Evolutionary conservation across 2,113 vertebrate genomes (phyloP).

Genomic region (Balaeniceps rex): DNA sequence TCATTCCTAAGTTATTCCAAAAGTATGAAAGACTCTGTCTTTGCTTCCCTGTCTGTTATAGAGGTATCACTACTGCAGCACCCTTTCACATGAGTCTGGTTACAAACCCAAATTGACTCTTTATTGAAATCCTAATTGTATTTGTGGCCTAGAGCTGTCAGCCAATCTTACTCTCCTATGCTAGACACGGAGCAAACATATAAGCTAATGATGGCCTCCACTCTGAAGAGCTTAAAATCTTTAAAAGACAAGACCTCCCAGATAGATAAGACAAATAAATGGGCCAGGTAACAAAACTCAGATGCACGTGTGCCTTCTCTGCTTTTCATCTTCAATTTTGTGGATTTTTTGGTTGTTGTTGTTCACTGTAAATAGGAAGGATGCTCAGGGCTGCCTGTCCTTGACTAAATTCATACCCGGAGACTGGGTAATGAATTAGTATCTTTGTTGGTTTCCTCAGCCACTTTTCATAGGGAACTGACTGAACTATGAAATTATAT

Average conservation of each 20-base stretch:
- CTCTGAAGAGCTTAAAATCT: slow-evolving; percentile 58
- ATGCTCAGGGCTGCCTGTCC: background rate
- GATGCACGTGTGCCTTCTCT: background rate
- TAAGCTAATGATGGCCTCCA: slow-evolving; percentile 35
- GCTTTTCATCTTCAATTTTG: background rate
- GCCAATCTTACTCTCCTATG: background rate
- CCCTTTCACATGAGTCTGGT: background rate
- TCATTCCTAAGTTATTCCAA: background rate
- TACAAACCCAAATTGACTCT: background rate
- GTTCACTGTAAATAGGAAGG: background rate
- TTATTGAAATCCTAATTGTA: slow-evolving; percentile 60
- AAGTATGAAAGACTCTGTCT: background rate
- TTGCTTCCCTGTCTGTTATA: background rate
- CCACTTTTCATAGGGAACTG: background rate
- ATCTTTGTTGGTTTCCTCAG: background rate
- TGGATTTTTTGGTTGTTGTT: background rate
- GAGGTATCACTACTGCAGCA: background rate
- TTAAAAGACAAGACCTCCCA: slow-evolving; percentile 55
- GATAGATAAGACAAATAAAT: slow-evolving; percentile 49
- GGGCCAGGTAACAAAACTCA: slow-evolving; percentile 34
- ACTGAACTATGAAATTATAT: background rate
- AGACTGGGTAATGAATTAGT: background rate
- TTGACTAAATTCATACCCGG: background rate
- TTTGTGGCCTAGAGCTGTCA: slow-evolving; percentile 60
- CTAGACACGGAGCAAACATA: slow-evolving; percentile 47